Base-by-base conservation (phyloP, 2,888 invertebrate genomes). In the Cryptophagus acutangulus region DNA sequence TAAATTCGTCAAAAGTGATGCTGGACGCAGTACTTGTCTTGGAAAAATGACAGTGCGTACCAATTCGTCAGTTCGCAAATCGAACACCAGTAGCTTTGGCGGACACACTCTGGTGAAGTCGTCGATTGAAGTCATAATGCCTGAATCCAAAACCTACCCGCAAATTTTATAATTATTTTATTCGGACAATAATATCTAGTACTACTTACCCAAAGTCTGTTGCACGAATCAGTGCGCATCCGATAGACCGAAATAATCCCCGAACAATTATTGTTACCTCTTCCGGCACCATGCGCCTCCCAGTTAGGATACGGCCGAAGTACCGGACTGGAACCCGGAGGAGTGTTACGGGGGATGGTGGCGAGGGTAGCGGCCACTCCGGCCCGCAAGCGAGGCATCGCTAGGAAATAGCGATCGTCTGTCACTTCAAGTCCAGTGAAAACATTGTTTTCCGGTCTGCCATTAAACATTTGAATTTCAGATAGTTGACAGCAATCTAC, bases 191-290 rank as follows among this genome's bases (percentile, higher is more conserved):
- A 20, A 40, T 31, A 34, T 12, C 3, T 10, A 15, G 17, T 29
- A 30, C 29, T 25, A 41, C 57, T 48, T 49, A 68, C 69, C 89
- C 89, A 89, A 2, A 89, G 71, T 12, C 89, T 74, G 66, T 87
- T 84, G 69, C 89, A 89, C n/a, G 82, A 77, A 65, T 89, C 89
- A 18, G 81, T 72, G 12, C 83, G 77, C 34, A 82, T 67, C 15
- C 89, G 75, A 71, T 89, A 89, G 29, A 87, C 87, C 0, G 88
- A 88, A 38, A 87, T 78, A 17, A 90, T 65, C 0, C 83, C 81
- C 12, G 82, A 79, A 63, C 89, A 89, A 68, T 84, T 86, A 62
- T 81, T 78, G 52, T 78, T 76, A 0, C 79, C 80, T 13, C 76
- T 76, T 0, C 81, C 83, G 0, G 82, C 81, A 1, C 74, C 73